Conservation (phyloP, 2,113 vertebrate genomes). For the Engystomops pustulosus region DNA sequence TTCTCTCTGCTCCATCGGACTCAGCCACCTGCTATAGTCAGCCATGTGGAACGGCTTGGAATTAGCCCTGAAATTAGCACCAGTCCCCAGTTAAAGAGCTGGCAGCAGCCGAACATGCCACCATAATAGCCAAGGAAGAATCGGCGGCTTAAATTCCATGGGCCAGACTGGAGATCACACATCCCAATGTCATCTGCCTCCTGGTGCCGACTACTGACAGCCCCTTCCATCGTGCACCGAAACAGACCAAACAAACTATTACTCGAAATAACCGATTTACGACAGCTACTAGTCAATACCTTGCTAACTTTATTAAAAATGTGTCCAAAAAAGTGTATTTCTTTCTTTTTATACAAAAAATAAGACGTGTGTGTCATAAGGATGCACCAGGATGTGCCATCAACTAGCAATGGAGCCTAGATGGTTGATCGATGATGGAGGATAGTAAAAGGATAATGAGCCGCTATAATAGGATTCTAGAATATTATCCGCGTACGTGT, state of each 20-base stretch:
- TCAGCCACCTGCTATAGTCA: conserved; percentile 85
- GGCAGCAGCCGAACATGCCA: conserved; percentile 69
- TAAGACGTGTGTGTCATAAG: background rate
- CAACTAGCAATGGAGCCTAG: background rate
- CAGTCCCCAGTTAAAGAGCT: conserved; percentile 91
- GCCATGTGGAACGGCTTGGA: conserved; percentile 89
- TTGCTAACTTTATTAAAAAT: too few species aligned
- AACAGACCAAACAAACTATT: conserved; percentile 6
- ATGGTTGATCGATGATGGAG: background rate
- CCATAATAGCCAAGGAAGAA: conserved; percentile 51
- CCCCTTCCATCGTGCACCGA: background rate
- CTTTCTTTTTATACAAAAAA: background rate
- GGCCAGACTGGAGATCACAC: conserved; percentile 46
- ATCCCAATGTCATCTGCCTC: conserved; percentile 36
- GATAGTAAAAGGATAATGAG: background rate
- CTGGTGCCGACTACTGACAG: background rate
- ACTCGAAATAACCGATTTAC: background rate
- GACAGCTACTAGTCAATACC: too few species aligned
- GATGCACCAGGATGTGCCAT: background rate
- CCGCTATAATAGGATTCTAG: background rate
- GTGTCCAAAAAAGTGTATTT: too few species aligned
- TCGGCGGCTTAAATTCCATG: conserved; percentile 30
- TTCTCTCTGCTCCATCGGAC: conserved; percentile 79
- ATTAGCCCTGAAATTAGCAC: conserved; percentile 98
- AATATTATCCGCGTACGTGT: background rate